These are phyloP conservation scores for Xyrichtys novacula DNA, from an alignment of 2,797 vertebrate genomes.

Conservation along the genomic window DNA sequence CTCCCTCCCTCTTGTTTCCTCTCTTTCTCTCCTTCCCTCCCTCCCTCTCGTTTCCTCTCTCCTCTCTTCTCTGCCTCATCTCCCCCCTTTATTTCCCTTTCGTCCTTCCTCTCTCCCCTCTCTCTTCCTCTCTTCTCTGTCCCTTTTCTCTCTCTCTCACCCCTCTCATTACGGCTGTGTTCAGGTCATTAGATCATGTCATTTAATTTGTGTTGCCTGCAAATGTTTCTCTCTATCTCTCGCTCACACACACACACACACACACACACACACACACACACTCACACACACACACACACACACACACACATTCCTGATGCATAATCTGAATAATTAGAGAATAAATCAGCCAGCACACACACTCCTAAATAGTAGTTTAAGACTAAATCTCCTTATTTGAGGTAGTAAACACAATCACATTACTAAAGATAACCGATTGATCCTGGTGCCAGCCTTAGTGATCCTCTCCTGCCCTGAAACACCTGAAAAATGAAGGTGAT, in stretches of 20 bases:
- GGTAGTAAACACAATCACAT: not conserved
- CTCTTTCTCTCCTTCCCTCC: not conserved
- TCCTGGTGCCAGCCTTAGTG: not conserved
- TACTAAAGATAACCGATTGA: not conserved
- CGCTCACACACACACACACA: not conserved
- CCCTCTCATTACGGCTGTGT: constrained; percentile 3
- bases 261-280: not conserved
- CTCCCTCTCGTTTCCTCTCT: not conserved
- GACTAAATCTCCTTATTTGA: not conserved
- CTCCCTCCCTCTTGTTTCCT: not conserved
- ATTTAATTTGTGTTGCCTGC: constrained; percentile 29
- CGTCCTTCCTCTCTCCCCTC: too few species aligned
- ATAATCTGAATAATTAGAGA: constrained; percentile 8
- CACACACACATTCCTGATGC: not conserved
- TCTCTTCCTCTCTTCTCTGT: not conserved
- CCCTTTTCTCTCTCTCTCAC: not conserved
- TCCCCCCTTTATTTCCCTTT: not conserved
- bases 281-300: not conserved
- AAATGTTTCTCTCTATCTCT: not conserved
- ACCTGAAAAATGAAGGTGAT: not conserved
- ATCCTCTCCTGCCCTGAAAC: not conserved
- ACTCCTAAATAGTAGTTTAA: not conserved
- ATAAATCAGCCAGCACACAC: not conserved
- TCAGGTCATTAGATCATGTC: constrained; percentile 36
- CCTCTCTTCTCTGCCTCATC: not conserved